Evolutionary conservation across 1,140 invertebrate genomes (phyloP).

Genomic region (Nasonia vitripennis): DNA sequence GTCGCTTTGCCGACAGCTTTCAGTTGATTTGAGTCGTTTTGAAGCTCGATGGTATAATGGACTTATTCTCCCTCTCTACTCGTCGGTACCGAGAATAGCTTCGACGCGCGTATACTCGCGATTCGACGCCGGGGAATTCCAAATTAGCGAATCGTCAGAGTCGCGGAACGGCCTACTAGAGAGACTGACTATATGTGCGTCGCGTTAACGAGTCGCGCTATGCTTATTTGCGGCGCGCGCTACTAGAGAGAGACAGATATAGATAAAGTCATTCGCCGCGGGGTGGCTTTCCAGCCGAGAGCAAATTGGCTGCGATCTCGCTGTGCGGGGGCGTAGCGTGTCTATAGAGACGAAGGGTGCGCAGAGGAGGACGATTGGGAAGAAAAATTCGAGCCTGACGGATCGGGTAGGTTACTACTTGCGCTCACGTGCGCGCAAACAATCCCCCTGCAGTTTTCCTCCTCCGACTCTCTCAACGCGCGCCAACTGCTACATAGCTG

Average conservation of each 20-base stretch:
- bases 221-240: too few relatives aligned
- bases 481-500: too few relatives aligned
- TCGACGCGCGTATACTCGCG: too few relatives aligned
- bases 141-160: not conserved
- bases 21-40: too few relatives aligned
- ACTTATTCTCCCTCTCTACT: too few relatives aligned
- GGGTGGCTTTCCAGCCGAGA: conserved; percentile 2
- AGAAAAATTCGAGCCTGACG: not conserved
- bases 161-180: not conserved
- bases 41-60: too few relatives aligned
- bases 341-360: too few relatives aligned
- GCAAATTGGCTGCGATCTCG: not conserved
- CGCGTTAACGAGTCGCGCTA: not conserved
- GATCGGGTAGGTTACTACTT: not conserved
- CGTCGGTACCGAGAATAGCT: too few relatives aligned
- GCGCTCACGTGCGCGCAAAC: not conserved
- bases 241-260: too few relatives aligned
- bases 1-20: too few relatives aligned
- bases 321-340: not conserved
- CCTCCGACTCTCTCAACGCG: not conserved
- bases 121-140: not conserved
- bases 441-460: not conserved
- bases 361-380: not conserved
- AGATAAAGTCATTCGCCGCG: not conserved
- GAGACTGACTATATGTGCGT: not conserved